These are phyloP conservation scores for Pseudomyrmex sp. DNA, from an alignment of 1,140 invertebrate genomes.

Conservation along the genomic window DNA sequence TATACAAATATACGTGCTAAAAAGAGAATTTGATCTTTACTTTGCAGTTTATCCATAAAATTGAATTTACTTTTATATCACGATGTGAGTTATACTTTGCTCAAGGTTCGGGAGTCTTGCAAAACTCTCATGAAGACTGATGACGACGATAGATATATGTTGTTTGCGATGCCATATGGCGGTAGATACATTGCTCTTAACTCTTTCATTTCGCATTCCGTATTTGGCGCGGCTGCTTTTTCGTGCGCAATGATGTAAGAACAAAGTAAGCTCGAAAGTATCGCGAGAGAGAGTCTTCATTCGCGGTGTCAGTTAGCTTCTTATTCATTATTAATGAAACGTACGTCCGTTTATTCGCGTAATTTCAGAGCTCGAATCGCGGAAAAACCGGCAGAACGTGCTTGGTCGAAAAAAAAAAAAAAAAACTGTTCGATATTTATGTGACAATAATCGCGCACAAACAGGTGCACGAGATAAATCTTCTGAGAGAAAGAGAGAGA, in stretches of 20 bases:
- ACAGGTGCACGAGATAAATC: slow-evolving; percentile 62
- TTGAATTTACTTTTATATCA: not conserved
- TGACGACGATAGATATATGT: slow-evolving; percentile 21
- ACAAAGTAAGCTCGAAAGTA: slow-evolving; percentile 23
- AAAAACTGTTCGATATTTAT: slow-evolving; percentile 47
- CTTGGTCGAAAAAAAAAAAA: not conserved
- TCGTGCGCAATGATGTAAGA: slow-evolving; percentile 34
- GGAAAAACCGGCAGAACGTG: slow-evolving; percentile 17
- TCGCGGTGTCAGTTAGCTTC: not conserved
- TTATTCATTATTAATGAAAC: slow-evolving; percentile 54
- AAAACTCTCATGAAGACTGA: not conserved
- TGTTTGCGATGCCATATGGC: slow-evolving; percentile 46
- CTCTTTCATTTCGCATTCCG: slow-evolving; percentile 7
- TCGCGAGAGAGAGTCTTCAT: slow-evolving; percentile 5
- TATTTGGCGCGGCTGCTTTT: slow-evolving; percentile 38
- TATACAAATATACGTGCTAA: not conserved
- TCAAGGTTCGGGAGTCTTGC: not conserved
- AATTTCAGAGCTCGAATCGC: not conserved
- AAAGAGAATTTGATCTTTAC: too few relatives aligned
- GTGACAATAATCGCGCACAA: slow-evolving; percentile 48
- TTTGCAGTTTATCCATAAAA: not conserved
- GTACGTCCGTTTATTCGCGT: slow-evolving; percentile 25
- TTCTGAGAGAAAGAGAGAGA: not conserved
- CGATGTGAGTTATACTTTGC: not conserved
- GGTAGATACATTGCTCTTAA: slow-evolving; percentile 32